Conservation (phyloP, 2,888 invertebrate genomes). For the Argynnis bischoffii region DNA sequence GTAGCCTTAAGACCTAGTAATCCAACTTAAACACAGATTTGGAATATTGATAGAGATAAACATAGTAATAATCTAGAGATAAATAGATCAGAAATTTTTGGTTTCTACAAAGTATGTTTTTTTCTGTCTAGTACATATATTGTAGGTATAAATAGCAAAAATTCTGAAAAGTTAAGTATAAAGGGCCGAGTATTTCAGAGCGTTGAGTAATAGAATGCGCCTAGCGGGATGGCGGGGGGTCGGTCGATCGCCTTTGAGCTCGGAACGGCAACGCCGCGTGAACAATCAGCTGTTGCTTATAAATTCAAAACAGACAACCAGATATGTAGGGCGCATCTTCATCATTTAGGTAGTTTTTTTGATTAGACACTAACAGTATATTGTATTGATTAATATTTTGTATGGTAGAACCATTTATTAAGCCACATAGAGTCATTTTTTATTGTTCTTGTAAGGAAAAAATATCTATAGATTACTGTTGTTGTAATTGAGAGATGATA, state of each 20-base stretch:
- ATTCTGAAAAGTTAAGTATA: slow-evolving; percentile 41
- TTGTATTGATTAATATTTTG: background rate
- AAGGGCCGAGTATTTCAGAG: slow-evolving; percentile 60
- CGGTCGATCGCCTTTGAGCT: slow-evolving; percentile 73
- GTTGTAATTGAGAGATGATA: background rate
- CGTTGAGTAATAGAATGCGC: slow-evolving; percentile 61
- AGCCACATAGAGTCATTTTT: too few relatives aligned
- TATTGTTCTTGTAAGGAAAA: too few relatives aligned
- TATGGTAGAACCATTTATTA: too few relatives aligned
- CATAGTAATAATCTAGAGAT: too few relatives aligned
- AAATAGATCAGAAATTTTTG: too few relatives aligned
- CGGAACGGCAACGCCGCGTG: slow-evolving; percentile 65
- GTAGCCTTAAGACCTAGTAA: too few relatives aligned
- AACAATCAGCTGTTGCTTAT: slow-evolving; percentile 76
- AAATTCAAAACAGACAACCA: slow-evolving; percentile 69
- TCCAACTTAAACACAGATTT: too few relatives aligned
- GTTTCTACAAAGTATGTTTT: too few relatives aligned
- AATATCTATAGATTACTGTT: background rate
- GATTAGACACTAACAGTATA: background rate
- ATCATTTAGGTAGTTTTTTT: slow-evolving; percentile 14
- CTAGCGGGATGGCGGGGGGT: slow-evolving; percentile 51
- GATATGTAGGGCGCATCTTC: slow-evolving; percentile 41
- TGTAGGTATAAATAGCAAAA: slow-evolving; percentile 29
- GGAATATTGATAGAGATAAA: too few relatives aligned
- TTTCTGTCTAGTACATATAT: background rate